These are phyloP conservation scores for Mesitornis unicolor DNA, from an alignment of 2,113 vertebrate species.

Conservation along the genomic window DNA sequence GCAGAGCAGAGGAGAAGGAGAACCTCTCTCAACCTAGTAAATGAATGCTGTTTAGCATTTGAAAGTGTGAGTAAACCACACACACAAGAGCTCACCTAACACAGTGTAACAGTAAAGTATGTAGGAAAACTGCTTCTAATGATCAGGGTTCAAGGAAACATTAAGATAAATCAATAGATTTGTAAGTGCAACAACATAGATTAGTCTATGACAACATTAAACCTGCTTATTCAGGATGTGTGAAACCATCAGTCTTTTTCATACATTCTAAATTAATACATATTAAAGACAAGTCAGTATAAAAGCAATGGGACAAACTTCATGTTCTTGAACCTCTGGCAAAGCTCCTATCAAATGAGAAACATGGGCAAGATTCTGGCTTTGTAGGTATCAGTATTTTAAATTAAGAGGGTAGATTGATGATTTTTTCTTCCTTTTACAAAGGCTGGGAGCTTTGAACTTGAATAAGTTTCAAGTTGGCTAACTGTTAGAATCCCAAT, in stretches of 20 bases:
- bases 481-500: not conserved
- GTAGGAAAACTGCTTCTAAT: not conserved
- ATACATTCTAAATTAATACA: not conserved
- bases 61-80: not conserved
- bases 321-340: not conserved
- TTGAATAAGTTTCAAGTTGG: not conserved
- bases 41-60: not conserved
- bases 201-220: not conserved
- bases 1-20: too few species aligned
- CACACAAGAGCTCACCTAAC: not conserved
- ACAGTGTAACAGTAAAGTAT: not conserved
- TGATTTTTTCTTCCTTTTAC: not conserved
- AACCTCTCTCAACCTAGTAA: too few species aligned
- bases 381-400: not conserved
- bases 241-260: not conserved
- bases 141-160: not conserved
- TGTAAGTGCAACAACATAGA: not conserved
- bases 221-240: not conserved
- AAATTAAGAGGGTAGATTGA: not conserved
- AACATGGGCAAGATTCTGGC: fast-evolving
- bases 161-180: not conserved
- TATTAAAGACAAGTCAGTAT: not conserved
- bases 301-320: not conserved
- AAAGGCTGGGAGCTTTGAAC: not conserved
- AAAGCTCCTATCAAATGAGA: not conserved